Evolutionary conservation across 2,113 vertebrate species (phyloP), one percentile per base, ranked within the genome.

Genomic region (Hippopotamus amphibius): DNA sequence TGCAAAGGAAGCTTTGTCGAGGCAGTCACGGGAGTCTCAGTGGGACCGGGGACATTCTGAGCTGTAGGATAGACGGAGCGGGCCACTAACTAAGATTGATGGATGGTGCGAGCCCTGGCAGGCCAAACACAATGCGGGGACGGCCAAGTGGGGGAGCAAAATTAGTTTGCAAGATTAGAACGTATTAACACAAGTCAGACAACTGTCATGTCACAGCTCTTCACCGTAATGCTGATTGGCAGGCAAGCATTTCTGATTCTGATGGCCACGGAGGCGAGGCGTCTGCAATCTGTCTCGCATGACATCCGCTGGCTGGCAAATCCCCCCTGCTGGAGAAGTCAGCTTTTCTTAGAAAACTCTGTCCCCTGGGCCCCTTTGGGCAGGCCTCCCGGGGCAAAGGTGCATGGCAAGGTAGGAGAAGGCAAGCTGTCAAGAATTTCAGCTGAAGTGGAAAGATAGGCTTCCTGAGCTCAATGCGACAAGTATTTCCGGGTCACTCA

Each of bases 121-220:
- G 82, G 95, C 95, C 76, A 88, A 96, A 97, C 59, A 97, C 87
- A 97, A 97, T 88, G 81, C 28, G 24, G 59, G 41, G 93, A 97
- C 77, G 43, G 83, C 95, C 98, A 80, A 93, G 43, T 17, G 17
- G 57, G 86, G 94, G 96, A 96, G 96, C 80, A 97, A 98, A 98
- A 97, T 76, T 93, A 97, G 90, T 97, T 96, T 95, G n/a, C 93
- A 88, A 87, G 94, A 97, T 98, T 98, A 98, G 97, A 98, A 98
- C 46, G 41, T 97, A 97, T 83, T 98, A 96, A 74, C 97, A 88
- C 96, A 97, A 98, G 95, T 98, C 96, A 97, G 94, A 98, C 98
- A 98, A 97, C 76, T 96, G 88, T 97, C 87, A 96, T 85, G 82
- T 98, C 97, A 98, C 95, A 97, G 94, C 97, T 98, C 97, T 89